Conservation (phyloP, 2,888 invertebrate species). For the Heliothis peltigera region DNA sequence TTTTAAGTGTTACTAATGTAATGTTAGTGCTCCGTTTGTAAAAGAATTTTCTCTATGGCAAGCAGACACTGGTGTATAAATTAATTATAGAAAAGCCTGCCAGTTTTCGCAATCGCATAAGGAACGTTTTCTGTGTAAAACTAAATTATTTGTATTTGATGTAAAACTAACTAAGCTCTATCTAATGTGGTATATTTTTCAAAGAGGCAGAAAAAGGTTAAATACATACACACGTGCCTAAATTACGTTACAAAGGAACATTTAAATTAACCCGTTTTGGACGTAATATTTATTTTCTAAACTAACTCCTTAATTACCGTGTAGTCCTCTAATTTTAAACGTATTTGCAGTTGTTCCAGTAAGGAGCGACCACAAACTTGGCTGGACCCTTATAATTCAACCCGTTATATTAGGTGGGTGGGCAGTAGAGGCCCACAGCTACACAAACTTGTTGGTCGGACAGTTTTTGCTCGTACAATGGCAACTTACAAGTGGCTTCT, state of each 20-base stretch:
- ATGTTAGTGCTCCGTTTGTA: background rate
- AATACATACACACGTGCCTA: background rate
- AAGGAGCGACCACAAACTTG: slow-evolving; percentile 53
- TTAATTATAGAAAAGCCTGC: too few relatives aligned
- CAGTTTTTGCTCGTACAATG: slow-evolving; percentile 51
- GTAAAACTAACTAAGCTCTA: background rate
- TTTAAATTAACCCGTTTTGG: slow-evolving; percentile 17
- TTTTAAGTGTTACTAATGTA: background rate
- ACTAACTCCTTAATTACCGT: slow-evolving; percentile 53
- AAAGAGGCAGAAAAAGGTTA: slow-evolving; percentile 1
- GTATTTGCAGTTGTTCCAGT: slow-evolving; percentile 52
- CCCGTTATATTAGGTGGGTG: slow-evolving; percentile 46
- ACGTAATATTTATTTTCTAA: slow-evolving; percentile 50
- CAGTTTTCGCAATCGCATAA: background rate
- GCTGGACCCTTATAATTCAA: slow-evolving; percentile 60
- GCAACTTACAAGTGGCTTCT: slow-evolving; percentile 60
- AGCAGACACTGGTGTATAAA: background rate
- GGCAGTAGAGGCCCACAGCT: slow-evolving; percentile 31
- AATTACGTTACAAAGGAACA: background rate
- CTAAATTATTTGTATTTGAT: too few relatives aligned
- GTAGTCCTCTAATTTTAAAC: slow-evolving; percentile 47
- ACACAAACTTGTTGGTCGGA: slow-evolving; percentile 43
- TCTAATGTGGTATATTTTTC: background rate
- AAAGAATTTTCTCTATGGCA: background rate
- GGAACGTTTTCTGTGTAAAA: too few relatives aligned